phyloP scores from a whole-genome alignment of 2,113 vertebrate species.

The Myiozetetes cayanensis region DNA sequence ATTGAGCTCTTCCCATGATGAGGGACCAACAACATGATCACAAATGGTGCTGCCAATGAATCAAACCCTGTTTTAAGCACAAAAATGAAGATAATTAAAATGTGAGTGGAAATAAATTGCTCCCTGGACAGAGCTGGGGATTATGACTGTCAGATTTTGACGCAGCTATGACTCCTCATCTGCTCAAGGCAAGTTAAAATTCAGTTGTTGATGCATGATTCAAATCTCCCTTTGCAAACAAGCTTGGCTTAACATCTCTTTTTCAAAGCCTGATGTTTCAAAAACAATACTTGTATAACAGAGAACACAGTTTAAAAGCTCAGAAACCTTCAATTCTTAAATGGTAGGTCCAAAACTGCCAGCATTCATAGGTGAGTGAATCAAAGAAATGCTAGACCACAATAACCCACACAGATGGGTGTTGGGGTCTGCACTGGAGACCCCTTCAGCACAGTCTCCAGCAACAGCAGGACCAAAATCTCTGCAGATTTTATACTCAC shows the following conservation, averaged over 20 bases:
- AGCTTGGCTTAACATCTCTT: background rate
- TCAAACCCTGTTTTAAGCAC: background rate
- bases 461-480: background rate
- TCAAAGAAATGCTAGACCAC: background rate
- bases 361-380: background rate
- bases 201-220: background rate
- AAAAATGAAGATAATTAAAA: background rate
- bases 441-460: background rate
- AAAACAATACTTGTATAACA: background rate
- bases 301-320: background rate
- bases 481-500: background rate
- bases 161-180: background rate
- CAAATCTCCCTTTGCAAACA: background rate
- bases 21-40: background rate
- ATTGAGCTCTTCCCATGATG: background rate
- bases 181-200: background rate
- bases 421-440: background rate
- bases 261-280: background rate
- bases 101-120: background rate
- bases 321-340: background rate
- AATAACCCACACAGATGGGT: background rate
- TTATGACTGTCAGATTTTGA: background rate
- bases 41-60: background rate
- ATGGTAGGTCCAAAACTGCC: background rate
- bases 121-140: background rate